Evolutionary conservation across 2,113 vertebrate species (phyloP).

Genomic region (Emydura subglobosa): DNA sequence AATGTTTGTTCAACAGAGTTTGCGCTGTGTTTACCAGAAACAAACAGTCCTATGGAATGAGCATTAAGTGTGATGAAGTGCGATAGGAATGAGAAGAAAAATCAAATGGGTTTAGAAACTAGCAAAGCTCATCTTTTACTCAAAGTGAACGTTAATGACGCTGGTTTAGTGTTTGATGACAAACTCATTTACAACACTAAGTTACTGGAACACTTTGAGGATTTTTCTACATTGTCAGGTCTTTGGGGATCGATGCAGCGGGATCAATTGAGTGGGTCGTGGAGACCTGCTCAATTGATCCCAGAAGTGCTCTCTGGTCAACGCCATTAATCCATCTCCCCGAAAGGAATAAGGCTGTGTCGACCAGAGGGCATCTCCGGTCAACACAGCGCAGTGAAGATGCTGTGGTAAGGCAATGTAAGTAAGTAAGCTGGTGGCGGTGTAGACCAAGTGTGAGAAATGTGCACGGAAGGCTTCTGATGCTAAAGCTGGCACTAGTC

Average conservation of each 20-base stretch:
- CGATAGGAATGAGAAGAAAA: neutral
- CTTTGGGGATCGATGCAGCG: no score
- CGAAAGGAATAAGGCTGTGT: no score
- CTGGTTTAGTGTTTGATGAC: neutral
- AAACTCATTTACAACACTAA: neutral
- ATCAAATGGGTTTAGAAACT: neutral
- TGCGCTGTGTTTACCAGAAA: neutral
- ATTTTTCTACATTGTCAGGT: no score
- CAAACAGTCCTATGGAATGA: neutral
- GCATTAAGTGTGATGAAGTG: neutral
- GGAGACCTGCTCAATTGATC: no score
- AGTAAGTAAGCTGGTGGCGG: no score
- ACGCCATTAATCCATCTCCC: no score
- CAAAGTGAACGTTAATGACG: neutral
- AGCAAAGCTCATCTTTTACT: neutral
- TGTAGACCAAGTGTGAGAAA: neutral
- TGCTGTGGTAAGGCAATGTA: no score
- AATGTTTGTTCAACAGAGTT: neutral
- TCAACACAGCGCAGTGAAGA: no score
- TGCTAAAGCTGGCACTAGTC: neutral
- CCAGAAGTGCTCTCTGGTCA: no score
- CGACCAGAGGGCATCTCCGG: no score
- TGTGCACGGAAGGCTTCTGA: neutral
- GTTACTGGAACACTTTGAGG: neutral
- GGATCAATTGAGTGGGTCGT: no score